These are phyloP conservation scores for Pycnomerus fuliginosus DNA, from an alignment of 2,888 invertebrate species.

Conservation along the genomic window DNA sequence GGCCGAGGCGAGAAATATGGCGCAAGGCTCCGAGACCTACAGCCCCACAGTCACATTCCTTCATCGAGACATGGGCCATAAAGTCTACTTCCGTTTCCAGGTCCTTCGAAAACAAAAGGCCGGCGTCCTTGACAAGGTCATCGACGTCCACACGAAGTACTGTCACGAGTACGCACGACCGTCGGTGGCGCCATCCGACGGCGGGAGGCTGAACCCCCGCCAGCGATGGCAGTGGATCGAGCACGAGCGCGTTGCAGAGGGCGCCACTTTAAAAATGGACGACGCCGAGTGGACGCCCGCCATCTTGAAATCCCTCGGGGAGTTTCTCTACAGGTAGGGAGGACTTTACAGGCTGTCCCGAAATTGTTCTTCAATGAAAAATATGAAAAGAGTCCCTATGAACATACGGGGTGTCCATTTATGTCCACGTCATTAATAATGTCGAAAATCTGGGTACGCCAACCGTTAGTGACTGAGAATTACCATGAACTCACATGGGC, in stretches of 20 bases:
- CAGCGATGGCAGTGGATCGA: slow-evolving; percentile 73
- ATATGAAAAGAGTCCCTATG: no score
- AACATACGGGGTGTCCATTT: no score
- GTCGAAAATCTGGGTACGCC: no score
- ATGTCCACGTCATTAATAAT: no score
- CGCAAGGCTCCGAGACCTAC: slow-evolving; percentile 77
- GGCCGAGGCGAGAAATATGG: slow-evolving; percentile 67
- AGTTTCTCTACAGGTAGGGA: no score
- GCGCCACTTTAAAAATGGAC: slow-evolving; percentile 44
- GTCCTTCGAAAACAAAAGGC: slow-evolving; percentile 65
- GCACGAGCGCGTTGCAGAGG: slow-evolving; percentile 48
- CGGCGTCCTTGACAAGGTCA: slow-evolving; percentile 64
- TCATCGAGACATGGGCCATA: slow-evolving; percentile 66
- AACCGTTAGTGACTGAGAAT: no score
- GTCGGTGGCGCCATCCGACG: slow-evolving; percentile 38
- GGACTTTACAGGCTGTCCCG: no score
- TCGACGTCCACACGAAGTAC: slow-evolving; percentile 43
- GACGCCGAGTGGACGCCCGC: slow-evolving; percentile 67
- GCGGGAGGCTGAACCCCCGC: slow-evolving; percentile 57
- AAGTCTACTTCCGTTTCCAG: slow-evolving; percentile 68
- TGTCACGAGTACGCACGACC: slow-evolving; percentile 40
- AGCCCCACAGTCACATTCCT: slow-evolving; percentile 69
- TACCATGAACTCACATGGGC: no score
- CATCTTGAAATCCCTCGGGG: slow-evolving; percentile 68
- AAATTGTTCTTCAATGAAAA: no score